Evolutionary conservation across 2,888 invertebrate species (phyloP), one percentile per base, ranked within the genome.

Genomic region (Matsumyia berberina): DNA sequence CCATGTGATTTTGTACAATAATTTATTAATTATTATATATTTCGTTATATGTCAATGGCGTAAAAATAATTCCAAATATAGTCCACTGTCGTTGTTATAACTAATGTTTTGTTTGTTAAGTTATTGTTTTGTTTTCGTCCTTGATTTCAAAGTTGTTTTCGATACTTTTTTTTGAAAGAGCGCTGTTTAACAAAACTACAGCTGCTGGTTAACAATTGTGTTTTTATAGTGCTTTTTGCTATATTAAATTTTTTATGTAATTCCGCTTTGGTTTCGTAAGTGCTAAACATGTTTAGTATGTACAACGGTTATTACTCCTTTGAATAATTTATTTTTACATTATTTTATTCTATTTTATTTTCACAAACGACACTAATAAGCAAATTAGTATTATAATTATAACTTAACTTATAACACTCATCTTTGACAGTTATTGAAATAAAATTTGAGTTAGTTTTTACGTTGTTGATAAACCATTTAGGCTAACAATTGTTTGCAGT

Each of bases 1-100:
- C 44, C 49, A 42, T 78, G 78, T 78, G 70, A 78, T 78, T 70
- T 78, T 78, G 78, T 78, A 46, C 11, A 55, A 35, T 69, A 60
- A 33, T 35, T 69, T 69, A 58, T 15, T 46, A 31, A 31, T 31
- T 31, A 70, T 29, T 49, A n/a, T 58, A 29, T 39, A 53, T 31
- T 74, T 74, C 24, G 33, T 53, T 74, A 55, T 64, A 29, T 55
- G 49, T 74, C 66, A 57, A 66, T 66, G 55, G 57, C 46, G 46
- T 74, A 12, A 64, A 55, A n/a, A 53, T 60, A 35, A 44, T 53
- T 12, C 31, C 29, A 60, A 39, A 51, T 58, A 55, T 58, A 55
- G 46, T 29, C 57, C 42, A 55, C 37, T 49, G 46, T 58, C 9
- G 19, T 57, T 76, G 39, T 66, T 57, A 46, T n/a, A 44, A 57